Conservation (phyloP, 1,140 invertebrate genomes). For the Myzus persicae region DNA sequence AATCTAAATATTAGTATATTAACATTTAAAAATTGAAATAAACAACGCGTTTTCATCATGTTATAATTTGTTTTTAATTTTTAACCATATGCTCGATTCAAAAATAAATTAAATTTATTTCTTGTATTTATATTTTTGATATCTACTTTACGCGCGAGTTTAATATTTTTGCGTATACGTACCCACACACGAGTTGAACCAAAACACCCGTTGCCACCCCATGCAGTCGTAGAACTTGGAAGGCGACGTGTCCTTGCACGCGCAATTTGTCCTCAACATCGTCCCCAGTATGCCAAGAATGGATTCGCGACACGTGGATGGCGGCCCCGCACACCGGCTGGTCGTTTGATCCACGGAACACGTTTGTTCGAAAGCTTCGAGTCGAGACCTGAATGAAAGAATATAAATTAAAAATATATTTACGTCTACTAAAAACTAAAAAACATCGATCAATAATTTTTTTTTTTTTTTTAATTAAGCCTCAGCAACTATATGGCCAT, state of each 20-base stretch:
- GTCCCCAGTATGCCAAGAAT: constrained; percentile 87
- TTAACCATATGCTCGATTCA: too few species aligned
- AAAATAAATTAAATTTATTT: neutral
- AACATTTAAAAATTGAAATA: too few species aligned
- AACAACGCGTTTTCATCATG: too few species aligned
- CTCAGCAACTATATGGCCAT: too few species aligned
- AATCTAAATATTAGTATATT: too few species aligned
- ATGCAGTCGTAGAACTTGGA: constrained; percentile 84
- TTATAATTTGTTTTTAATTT: too few species aligned
- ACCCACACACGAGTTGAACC: constrained; percentile 93
- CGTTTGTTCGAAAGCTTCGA: constrained; percentile 88
- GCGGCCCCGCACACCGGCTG: constrained; percentile 85
- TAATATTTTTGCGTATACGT: constrained; percentile 65
- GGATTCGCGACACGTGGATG: constrained; percentile 79
- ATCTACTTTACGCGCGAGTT: neutral
- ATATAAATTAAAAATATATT: neutral
- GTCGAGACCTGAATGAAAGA: constrained; percentile 65
- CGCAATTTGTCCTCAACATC: constrained; percentile 81
- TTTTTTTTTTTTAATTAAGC: too few species aligned
- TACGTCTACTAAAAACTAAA: neutral
- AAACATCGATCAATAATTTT: too few species aligned
- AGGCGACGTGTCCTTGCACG: constrained; percentile 83
- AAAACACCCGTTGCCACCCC: constrained; percentile 88
- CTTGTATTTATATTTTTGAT: neutral
- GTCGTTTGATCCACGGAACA: constrained; percentile 89